A percentile compares a stretch with the other conserved stretches of the same genome.
phyloP scores from a whole-genome alignment of 2,888 invertebrate species.

The Acleris literana region DNA sequence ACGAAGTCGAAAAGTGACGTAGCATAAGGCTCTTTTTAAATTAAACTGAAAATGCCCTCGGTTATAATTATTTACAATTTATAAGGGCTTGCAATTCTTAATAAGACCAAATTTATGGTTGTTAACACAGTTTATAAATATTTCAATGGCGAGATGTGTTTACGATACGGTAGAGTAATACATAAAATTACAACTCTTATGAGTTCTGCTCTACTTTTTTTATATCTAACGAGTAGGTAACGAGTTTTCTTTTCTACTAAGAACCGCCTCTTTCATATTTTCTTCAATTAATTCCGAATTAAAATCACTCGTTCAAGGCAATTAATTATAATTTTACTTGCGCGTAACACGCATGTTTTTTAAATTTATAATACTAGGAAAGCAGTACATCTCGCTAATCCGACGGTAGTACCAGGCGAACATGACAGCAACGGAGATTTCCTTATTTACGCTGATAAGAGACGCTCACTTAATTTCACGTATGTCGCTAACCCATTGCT shows the following conservation, averaged over 20 bases:
- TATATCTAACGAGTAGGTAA: not conserved
- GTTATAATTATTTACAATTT: no score
- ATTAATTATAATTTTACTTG: not conserved
- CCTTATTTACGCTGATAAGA: constrained; percentile 16
- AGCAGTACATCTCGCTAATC: constrained; percentile 27
- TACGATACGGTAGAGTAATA: not conserved
- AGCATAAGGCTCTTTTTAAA: no score
- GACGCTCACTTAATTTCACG: no score
- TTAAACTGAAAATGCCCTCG: no score
- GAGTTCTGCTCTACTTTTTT: not conserved
- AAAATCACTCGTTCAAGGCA: not conserved
- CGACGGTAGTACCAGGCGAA: constrained; percentile 19
- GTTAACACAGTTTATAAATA: no score
- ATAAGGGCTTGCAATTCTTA: no score
- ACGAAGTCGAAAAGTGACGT: no score
- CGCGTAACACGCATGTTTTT: constrained; percentile 15
- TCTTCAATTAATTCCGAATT: constrained; percentile 6
- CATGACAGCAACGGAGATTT: constrained; percentile 14
- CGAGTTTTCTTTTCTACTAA: not conserved
- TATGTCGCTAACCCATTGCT: no score
- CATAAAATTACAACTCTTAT: not conserved
- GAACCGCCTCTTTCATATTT: not conserved
- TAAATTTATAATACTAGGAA: not conserved
- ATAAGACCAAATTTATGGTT: no score
- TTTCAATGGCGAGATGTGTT: not conserved